A percentile compares a stretch with the other conserved stretches of the same genome.
Conservation (phyloP, 2,888 invertebrate species). For the Lucinisca nassula region DNA sequence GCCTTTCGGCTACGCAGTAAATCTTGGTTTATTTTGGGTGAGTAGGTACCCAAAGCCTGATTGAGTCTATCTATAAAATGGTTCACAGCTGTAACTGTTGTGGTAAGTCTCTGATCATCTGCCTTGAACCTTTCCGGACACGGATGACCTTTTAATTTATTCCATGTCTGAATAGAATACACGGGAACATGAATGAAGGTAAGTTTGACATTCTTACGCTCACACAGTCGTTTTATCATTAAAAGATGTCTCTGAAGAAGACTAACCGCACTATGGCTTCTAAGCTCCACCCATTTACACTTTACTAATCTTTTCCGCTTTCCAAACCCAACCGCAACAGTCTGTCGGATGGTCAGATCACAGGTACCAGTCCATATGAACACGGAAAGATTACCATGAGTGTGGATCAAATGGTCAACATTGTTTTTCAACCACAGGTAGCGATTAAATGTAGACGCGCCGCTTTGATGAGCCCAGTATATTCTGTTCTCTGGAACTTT, state of each 20-base stretch:
- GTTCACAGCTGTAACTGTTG: not conserved
- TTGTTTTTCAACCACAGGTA: no score
- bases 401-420: no score
- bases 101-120: not conserved
- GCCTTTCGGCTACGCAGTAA: not conserved
- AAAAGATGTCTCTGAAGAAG: not conserved
- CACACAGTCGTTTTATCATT: not conserved
- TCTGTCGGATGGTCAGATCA: no score
- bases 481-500: no score
- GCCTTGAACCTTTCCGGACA: no score
- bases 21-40: conserved; percentile 9
- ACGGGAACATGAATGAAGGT: conserved; percentile 6
- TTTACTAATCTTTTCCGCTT: no score
- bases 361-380: no score
- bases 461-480: no score
- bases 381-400: no score
- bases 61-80: not conserved
- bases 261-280: not conserved
- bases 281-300: no score
- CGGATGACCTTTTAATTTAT: conserved; percentile 15
- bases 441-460: no score
- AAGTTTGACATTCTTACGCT: not conserved
- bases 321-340: no score
- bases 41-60: not conserved
- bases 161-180: conserved; percentile 14